Evolutionary conservation across 2,888 invertebrate genomes (phyloP), one percentile per base, ranked within the genome.

Genomic region (Microctonus aethiopoides): DNA sequence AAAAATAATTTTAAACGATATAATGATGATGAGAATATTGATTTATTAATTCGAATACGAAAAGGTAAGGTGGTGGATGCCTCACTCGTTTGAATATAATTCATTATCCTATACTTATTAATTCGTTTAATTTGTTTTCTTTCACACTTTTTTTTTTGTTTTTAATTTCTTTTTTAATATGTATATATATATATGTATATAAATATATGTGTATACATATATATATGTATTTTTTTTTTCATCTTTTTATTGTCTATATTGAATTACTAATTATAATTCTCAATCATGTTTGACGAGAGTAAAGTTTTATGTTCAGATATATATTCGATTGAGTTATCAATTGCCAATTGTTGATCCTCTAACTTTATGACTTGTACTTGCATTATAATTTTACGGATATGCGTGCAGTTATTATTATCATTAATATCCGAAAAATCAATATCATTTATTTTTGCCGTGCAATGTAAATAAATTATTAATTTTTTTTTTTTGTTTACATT

Each of bases 401-500:
- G 16, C 16, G 20, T 46, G 16, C 46, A 46, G 16, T n/a, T 20
- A 46, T 46, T 46, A 46, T 32, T 34, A 29, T 10, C 26, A 60
- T 26, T 46, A 63, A 63, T 46, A 20, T 52, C 51, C 26, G 26
- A 46, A 46, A 29, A 32, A 63, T 26, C 29, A 52, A 29, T 46
- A 51, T 16, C 20, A 51, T 13, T 32, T 29, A 20, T 63, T 63
- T 46, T 32, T 34, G 24, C 29, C 63, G 52, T 63, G 22, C 16
- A 46, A 63, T 63, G 63, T 52, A 46, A 63, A 63, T 67, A 60
- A 59, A 67, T 46, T 46, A 46, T 46, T 46, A 46, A 46, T 46
- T 16, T 46, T 46, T 46, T 46, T 46, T 59, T 51, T 16, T 26
- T 51, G 63, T 63, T 63, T 51, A 63, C 52, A 32, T 10, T 29